These are phyloP conservation scores for Cheirogaleus medius DNA, from an alignment of 2,113 vertebrate species.

Conservation along the genomic window DNA sequence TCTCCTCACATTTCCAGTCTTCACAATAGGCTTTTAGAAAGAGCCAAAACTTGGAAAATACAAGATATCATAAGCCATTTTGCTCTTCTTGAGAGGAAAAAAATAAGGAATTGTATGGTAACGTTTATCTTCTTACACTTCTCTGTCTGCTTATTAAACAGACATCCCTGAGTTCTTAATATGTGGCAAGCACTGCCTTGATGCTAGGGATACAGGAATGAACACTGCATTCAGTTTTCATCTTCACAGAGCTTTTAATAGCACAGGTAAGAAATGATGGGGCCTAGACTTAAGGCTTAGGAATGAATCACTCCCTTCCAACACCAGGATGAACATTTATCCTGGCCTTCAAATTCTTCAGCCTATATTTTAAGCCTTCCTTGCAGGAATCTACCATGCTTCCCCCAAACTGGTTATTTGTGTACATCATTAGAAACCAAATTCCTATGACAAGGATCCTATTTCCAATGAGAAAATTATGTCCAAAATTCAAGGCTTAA, in stretches of 20 bases:
- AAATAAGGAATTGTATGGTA: neutral
- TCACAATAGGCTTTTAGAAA: neutral
- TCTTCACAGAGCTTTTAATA: neutral
- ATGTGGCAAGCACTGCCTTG: neutral
- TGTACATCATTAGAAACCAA: neutral
- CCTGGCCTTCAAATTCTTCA: neutral
- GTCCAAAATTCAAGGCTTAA: neutral
- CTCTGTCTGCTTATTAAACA: neutral
- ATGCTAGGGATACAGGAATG: neutral
- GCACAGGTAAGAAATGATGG: neutral
- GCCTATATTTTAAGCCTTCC: neutral
- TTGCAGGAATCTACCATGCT: neutral
- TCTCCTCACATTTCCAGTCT: neutral
- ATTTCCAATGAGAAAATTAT: neutral
- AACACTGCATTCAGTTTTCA: neutral
- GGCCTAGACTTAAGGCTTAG: neutral
- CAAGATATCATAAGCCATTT: neutral
- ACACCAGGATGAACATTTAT: neutral
- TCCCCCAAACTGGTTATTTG: neutral
- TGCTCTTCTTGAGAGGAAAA: neutral
- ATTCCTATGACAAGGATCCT: neutral
- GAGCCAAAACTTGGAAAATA: neutral
- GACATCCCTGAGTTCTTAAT: neutral
- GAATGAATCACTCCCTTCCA: neutral
- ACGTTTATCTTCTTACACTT: neutral